Conservation (phyloP, 2,888 invertebrate genomes). For the Charanyca ferruginea region DNA sequence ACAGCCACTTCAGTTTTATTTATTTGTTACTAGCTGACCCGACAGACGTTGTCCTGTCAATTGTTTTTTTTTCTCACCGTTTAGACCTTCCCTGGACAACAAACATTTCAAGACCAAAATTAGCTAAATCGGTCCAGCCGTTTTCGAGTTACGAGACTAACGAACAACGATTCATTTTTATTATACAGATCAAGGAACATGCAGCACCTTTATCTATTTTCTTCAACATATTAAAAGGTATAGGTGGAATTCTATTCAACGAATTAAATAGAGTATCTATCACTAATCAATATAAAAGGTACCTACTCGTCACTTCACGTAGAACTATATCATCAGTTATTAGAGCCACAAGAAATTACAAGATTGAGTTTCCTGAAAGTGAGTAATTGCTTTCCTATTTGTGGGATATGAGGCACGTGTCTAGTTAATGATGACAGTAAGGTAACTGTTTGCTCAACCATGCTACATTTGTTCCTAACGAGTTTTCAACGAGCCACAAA, state of each 20-base stretch:
- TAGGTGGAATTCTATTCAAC: background rate
- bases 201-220: background rate
- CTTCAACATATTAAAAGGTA: background rate
- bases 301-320: background rate
- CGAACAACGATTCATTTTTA: no score
- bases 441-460: constrained; percentile 34
- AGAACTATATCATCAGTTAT: constrained; percentile 12
- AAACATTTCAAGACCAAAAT: no score
- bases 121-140: no score
- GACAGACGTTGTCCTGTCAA: no score
- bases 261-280: constrained; percentile 34
- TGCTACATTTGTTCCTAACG: constrained; percentile 64
- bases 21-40: no score
- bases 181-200: background rate
- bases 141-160: no score
- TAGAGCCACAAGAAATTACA: constrained; percentile 31
- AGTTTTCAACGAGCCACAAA: constrained; percentile 65
- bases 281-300: constrained; percentile 16
- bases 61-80: no score
- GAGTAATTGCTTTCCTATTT: constrained; percentile 47
- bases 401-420: constrained; percentile 37
- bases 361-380: constrained; percentile 21
- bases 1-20: no score
- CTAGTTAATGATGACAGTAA: constrained; percentile 50
- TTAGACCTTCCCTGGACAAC: no score